Conservation (phyloP, 37 sponge, comb jelly and placozoan species). For the Tethya wilhelma region DNA sequence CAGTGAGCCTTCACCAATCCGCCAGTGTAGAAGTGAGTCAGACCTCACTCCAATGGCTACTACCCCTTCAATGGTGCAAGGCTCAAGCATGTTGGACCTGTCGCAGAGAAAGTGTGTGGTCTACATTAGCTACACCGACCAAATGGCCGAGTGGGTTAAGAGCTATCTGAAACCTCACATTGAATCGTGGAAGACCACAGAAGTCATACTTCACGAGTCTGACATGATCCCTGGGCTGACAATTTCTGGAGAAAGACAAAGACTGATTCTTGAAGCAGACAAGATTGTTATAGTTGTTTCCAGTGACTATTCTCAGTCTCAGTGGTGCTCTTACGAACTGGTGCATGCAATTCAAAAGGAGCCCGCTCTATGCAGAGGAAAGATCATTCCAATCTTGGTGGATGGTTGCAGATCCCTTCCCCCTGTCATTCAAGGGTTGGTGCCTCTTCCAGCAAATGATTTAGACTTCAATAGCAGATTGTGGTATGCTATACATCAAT, state of each 20-base stretch:
- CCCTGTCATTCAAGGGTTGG: constrained; percentile 7
- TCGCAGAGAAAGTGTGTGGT: neutral
- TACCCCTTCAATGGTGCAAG: no score
- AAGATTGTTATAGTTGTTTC: constrained; percentile 35
- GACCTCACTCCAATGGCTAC: no score
- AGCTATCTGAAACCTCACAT: constrained; percentile 12
- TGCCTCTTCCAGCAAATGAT: constrained; percentile 1
- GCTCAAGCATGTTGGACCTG: no score
- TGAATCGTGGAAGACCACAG: neutral
- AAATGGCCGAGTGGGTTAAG: neutral
- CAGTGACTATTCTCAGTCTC: constrained; percentile 10
- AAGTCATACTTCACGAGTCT: constrained; percentile 17
- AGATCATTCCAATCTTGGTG: constrained; percentile 32
- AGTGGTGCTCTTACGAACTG: constrained; percentile 49
- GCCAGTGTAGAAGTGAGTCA: no score
- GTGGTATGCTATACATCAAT: no score
- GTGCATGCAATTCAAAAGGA: constrained; percentile 27
- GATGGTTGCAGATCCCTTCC: constrained; percentile 21
- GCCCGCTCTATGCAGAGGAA: constrained; percentile 11
- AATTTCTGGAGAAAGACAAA: constrained; percentile 24
- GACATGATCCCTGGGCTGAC: constrained; percentile 37
- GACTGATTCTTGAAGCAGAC: constrained; percentile 37
- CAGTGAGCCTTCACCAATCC: no score
- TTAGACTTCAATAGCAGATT: constrained; percentile 18
- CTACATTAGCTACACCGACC: constrained; percentile 43